A percentile compares a stretch with the other conserved stretches of the same genome.
phyloP scores from a whole-genome alignment of 2,797 vertebrate species.

The Erpetoichthys calabaricus region DNA sequence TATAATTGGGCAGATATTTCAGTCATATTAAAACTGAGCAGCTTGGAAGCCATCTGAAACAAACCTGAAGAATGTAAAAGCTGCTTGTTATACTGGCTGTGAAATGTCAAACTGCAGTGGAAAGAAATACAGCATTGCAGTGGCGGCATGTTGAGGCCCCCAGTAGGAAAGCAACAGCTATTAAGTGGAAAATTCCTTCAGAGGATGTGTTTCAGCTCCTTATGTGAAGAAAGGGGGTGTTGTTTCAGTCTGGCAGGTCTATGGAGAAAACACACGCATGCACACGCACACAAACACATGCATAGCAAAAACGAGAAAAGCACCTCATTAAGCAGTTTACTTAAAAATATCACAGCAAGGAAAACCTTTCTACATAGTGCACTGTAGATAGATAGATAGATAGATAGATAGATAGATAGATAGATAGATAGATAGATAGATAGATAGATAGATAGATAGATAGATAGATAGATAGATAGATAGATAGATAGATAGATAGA shows the following conservation, averaged over 20 bases:
- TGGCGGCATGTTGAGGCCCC: slow-evolving; percentile 51
- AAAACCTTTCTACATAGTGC: too few relatives aligned
- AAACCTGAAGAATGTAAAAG: slow-evolving; percentile 30
- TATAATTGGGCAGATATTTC: not conserved
- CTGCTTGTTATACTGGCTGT: slow-evolving; percentile 45
- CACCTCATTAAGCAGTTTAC: slow-evolving; percentile 42
- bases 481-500: too few relatives aligned
- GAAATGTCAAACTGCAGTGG: slow-evolving; percentile 52
- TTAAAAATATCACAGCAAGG: too few relatives aligned
- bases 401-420: too few relatives aligned
- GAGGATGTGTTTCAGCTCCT: slow-evolving; percentile 59
- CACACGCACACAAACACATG: slow-evolving; percentile 24
- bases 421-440: too few relatives aligned
- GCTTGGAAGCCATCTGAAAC: not conserved
- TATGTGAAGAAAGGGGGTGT: slow-evolving; percentile 58
- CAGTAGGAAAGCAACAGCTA: slow-evolving; percentile 44
- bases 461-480: too few relatives aligned
- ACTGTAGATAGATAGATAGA: too few relatives aligned
- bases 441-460: too few relatives aligned
- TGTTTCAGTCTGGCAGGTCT: slow-evolving; percentile 51
- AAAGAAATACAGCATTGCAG: slow-evolving; percentile 59
- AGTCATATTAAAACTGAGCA: not conserved
- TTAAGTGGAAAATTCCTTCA: slow-evolving; percentile 67
- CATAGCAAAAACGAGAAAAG: slow-evolving; percentile 51
- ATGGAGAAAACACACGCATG: slow-evolving; percentile 40